These are phyloP conservation scores for Anguilla anguilla DNA, from an alignment of 2,797 vertebrate species.

Conservation along the genomic window DNA sequence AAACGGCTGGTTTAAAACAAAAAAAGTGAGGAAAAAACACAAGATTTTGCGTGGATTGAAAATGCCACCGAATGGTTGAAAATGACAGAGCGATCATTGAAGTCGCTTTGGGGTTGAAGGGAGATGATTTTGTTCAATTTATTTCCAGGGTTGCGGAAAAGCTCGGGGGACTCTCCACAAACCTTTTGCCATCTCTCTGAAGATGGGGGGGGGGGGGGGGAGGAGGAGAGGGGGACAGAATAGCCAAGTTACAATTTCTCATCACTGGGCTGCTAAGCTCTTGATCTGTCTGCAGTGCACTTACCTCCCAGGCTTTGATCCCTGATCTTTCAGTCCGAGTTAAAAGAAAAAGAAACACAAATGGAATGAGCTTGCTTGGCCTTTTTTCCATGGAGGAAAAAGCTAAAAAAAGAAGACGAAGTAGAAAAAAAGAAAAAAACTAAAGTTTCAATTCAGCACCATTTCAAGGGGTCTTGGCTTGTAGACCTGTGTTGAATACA, in stretches of 20 bases:
- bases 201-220: not conserved
- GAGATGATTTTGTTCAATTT: slow-evolving; percentile 40
- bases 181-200: slow-evolving; percentile 14
- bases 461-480: slow-evolving; percentile 31
- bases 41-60: slow-evolving; percentile 6
- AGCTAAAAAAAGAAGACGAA: not conserved
- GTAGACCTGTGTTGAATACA: slow-evolving; percentile 38
- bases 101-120: slow-evolving; percentile 29
- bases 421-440: not conserved
- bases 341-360: slow-evolving; percentile 49
- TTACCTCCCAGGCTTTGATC: slow-evolving; percentile 45
- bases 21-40: not conserved
- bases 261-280: slow-evolving; percentile 39
- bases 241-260: slow-evolving; percentile 40
- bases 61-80: slow-evolving; percentile 23
- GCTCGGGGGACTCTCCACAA: slow-evolving; percentile 30
- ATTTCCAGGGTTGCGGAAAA: slow-evolving; percentile 32
- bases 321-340: slow-evolving; percentile 39
- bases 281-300: slow-evolving; percentile 43
- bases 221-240: not conserved
- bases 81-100: slow-evolving; percentile 30
- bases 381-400: not conserved
- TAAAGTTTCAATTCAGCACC: slow-evolving; percentile 35
- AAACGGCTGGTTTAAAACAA: not conserved
- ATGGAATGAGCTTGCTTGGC: slow-evolving; percentile 42